These are phyloP conservation scores for Forbesichthys agassizii DNA, from an alignment of 2,113 vertebrate species.

Conservation along the genomic window DNA sequence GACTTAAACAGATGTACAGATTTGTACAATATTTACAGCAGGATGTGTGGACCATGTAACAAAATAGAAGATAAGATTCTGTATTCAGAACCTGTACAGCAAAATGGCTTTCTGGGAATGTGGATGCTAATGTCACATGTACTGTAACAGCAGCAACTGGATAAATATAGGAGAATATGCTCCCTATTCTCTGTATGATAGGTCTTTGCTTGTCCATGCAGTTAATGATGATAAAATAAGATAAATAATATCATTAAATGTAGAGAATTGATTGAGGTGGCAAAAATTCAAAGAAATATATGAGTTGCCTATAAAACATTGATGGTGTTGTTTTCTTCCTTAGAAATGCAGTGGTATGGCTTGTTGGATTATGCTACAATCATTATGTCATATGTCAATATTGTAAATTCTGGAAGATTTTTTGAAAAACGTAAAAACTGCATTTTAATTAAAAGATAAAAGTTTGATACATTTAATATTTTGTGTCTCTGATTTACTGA, in stretches of 20 bases:
- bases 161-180: conserved; percentile 25
- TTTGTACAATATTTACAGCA: conserved; percentile 21
- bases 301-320: neutral
- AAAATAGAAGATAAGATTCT: conserved; percentile 17
- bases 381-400: neutral
- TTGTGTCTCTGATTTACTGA: too few relatives aligned
- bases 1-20: neutral
- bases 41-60: conserved; percentile 10
- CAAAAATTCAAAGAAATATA: neutral
- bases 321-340: neutral
- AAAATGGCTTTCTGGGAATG: neutral
- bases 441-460: conserved; percentile 25
- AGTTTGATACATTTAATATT: conserved; percentile 2
- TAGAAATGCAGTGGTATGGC: conserved; percentile 1
- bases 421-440: conserved; percentile 4
- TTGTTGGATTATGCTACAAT: neutral
- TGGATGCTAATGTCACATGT: neutral
- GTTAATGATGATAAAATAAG: neutral
- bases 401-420: conserved; percentile 8
- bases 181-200: neutral
- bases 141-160: neutral
- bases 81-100: neutral
- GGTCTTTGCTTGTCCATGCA: neutral
- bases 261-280: conserved; percentile 8
- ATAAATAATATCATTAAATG: neutral